A percentile compares a stretch with the other conserved stretches of the same genome.
phyloP scores from a whole-genome alignment of 2,888 invertebrate species.

The Leptarthrus brevirostris region DNA sequence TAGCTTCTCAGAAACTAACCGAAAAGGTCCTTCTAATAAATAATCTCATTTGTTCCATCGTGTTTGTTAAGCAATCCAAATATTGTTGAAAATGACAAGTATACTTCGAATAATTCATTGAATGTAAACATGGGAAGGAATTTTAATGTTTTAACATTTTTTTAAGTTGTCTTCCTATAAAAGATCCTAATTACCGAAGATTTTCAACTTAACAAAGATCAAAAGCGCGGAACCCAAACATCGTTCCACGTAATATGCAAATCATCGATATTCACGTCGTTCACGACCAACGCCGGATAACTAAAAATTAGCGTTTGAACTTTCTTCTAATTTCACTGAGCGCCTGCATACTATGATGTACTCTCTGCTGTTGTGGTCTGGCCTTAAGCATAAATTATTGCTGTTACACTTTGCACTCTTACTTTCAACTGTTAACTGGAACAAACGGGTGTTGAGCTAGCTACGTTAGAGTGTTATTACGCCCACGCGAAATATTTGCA shows the following conservation, averaged over 20 bases:
- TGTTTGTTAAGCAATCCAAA: too few relatives aligned
- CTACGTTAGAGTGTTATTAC: background rate
- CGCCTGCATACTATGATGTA: too few relatives aligned
- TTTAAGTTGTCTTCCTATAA: background rate
- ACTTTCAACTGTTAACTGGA: background rate
- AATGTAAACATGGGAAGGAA: too few relatives aligned
- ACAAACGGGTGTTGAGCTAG: background rate
- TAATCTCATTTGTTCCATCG: too few relatives aligned
- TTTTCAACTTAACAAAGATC: background rate
- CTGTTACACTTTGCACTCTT: constrained; percentile 10
- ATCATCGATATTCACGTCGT: background rate
- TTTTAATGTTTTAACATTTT: too few relatives aligned
- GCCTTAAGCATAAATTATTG: background rate
- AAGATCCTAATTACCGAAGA: background rate
- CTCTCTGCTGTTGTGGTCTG: too few relatives aligned
- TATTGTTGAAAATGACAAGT: too few relatives aligned
- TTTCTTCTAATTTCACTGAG: constrained; percentile 27
- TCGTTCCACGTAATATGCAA: background rate
- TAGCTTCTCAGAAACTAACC: too few relatives aligned
- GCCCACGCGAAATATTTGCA: background rate
- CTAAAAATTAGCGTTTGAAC: constrained; percentile 30
- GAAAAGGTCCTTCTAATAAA: too few relatives aligned
- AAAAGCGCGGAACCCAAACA: background rate
- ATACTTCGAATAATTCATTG: too few relatives aligned
- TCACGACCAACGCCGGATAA: background rate